Evolutionary conservation across 2,797 vertebrate species (phyloP).

Genomic region (Urophycis tenuis): DNA sequence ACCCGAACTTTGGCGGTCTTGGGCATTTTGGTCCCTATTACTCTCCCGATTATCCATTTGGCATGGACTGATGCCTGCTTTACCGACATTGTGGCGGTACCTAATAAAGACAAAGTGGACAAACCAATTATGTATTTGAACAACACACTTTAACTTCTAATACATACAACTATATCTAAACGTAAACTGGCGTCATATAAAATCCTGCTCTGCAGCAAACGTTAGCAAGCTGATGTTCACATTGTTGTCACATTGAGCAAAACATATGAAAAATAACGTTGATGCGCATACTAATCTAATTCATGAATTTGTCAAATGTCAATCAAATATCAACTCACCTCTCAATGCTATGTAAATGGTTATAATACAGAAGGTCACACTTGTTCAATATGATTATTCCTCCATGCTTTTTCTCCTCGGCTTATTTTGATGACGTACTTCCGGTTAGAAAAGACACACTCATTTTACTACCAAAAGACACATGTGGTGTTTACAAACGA

Average conservation of each 20-base stretch:
- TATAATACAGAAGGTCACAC: slow-evolving; percentile 55
- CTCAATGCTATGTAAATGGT: not conserved
- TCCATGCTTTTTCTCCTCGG: slow-evolving; percentile 42
- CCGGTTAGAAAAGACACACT: slow-evolving; percentile 33
- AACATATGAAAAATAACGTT: not conserved
- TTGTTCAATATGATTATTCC: not conserved
- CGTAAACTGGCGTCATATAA: not conserved
- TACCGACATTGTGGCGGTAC: slow-evolving; percentile 60
- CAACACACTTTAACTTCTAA: not conserved
- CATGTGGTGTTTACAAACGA: not conserved
- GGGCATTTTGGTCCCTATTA: slow-evolving; percentile 92
- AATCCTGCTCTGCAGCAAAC: not conserved
- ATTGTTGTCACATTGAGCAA: not conserved
- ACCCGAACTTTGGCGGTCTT: slow-evolving; percentile 95
- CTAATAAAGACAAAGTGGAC: slow-evolving; percentile 2
- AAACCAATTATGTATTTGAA: not conserved
- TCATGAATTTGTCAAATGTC: not conserved
- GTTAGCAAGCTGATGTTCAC: not conserved
- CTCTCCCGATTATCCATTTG: slow-evolving; percentile 90
- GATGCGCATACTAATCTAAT: not conserved
- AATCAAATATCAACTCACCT: not conserved
- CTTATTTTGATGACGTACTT: slow-evolving; percentile 62
- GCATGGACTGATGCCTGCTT: slow-evolving; percentile 79
- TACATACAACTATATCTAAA: not conserved
- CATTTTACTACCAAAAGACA: not conserved